A percentile compares a stretch with the other conserved stretches of the same genome.
Evolutionary conservation across 2,888 invertebrate genomes (phyloP).

Genomic region (Ochropleura plecta): DNA sequence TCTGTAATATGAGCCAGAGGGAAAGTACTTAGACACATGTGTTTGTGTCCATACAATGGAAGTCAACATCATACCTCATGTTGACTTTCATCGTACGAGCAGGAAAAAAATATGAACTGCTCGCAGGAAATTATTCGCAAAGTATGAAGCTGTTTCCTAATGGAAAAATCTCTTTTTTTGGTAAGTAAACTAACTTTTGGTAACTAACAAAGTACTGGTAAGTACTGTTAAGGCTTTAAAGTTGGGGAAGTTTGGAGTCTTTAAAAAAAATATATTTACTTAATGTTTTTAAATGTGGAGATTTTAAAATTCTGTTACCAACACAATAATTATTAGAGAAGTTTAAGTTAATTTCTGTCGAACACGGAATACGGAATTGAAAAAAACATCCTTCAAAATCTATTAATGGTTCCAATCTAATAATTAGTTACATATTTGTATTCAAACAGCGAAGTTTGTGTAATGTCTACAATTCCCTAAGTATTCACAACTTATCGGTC

Average conservation of each 20-base stretch:
- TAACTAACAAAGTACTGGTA: constrained; percentile 16
- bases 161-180: constrained; percentile 40
- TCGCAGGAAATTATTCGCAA: constrained; percentile 27
- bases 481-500: constrained; percentile 32
- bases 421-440: not conserved
- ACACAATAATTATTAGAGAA: too few relatives aligned
- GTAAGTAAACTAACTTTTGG: too few relatives aligned
- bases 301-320: not conserved
- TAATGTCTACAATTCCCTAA: constrained; percentile 11
- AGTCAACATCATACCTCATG: constrained; percentile 32
- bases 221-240: constrained; percentile 11
- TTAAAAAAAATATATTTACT: constrained; percentile 12
- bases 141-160: constrained; percentile 36
- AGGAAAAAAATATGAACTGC: constrained; percentile 38
- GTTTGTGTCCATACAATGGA: constrained; percentile 19
- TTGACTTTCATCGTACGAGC: constrained; percentile 33
- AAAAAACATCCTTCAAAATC: too few relatives aligned
- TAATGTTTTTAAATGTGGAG: not conserved
- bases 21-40: constrained; percentile 7
- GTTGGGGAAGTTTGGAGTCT: constrained; percentile 11
- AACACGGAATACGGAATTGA: too few relatives aligned
- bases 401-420: not conserved
- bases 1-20: constrained; percentile 7
- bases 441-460: not conserved
- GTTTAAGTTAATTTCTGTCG: too few relatives aligned